A percentile compares a stretch with the other conserved stretches of the same genome.
phyloP scores from a whole-genome alignment of 2,797 vertebrate genomes.

The Dryobates pubescens region DNA sequence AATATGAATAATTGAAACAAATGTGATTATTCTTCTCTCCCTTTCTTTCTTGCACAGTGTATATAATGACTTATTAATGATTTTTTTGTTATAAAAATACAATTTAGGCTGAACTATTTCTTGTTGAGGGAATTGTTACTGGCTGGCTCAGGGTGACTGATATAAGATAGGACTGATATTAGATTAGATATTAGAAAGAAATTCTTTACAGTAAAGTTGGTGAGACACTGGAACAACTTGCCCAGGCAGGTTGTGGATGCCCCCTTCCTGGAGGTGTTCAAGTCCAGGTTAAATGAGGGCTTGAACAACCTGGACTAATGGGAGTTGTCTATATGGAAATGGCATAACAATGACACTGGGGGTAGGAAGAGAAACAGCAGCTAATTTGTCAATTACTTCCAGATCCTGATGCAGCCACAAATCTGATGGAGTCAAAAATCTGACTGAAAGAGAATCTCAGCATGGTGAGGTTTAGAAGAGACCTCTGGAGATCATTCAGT shows the following conservation, averaged over 20 bases:
- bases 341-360: not conserved
- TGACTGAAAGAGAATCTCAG: too few relatives aligned
- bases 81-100: conserved; percentile 34
- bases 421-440: not conserved
- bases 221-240: too few relatives aligned
- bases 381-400: not conserved
- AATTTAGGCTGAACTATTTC: conserved; percentile 24
- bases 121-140: not conserved
- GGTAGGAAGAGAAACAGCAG: not conserved
- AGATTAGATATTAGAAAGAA: too few relatives aligned
- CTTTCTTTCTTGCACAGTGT: conserved; percentile 18
- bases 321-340: not conserved
- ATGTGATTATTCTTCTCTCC: conserved; percentile 33
- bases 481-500: too few relatives aligned
- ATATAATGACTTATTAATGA: conserved; percentile 52
- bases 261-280: too few relatives aligned
- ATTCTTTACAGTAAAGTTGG: too few relatives aligned
- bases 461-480: too few relatives aligned
- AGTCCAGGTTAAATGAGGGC: too few relatives aligned
- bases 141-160: not conserved
- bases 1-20: conserved; percentile 61
- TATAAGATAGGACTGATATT: not conserved
- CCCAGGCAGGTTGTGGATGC: too few relatives aligned
- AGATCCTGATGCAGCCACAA: not conserved
- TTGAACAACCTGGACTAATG: too few relatives aligned